These are phyloP conservation scores for Procavia capensis DNA, from an alignment of 2,113 vertebrate genomes.

Conservation along the genomic window DNA sequence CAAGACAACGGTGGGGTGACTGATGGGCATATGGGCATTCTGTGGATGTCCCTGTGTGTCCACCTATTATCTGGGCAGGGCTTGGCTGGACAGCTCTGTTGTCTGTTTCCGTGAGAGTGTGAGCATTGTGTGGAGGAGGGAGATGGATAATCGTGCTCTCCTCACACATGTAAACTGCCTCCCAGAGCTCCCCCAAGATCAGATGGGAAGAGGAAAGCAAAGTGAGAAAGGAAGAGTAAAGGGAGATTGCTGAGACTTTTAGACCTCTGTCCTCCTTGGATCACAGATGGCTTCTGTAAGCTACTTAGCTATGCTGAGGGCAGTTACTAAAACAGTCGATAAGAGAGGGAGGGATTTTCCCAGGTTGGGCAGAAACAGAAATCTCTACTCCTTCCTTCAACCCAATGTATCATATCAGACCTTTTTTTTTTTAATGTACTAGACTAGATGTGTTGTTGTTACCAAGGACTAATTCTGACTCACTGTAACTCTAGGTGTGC, in stretches of 20 bases:
- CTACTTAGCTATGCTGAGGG: neutral
- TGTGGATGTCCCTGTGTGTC: neutral
- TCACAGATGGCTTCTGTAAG: neutral
- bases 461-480: neutral
- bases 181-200: neutral
- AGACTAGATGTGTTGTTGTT: neutral
- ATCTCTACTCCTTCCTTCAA: neutral
- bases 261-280: neutral
- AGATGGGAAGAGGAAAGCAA: neutral
- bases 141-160: neutral
- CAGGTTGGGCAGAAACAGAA: neutral
- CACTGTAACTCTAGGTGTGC: neutral
- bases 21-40: accelerated
- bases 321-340: neutral
- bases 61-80: neutral
- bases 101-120: neutral
- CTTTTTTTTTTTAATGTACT: neutral
- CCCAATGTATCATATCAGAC: neutral
- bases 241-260: neutral
- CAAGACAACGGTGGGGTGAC: accelerated
- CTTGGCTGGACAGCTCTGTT: neutral
- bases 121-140: neutral
- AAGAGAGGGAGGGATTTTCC: neutral
- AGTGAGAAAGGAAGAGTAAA: neutral
- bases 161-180: neutral